phyloP scores from a whole-genome alignment of 2,888 invertebrate genomes.

The Seladonia tumulorum region DNA sequence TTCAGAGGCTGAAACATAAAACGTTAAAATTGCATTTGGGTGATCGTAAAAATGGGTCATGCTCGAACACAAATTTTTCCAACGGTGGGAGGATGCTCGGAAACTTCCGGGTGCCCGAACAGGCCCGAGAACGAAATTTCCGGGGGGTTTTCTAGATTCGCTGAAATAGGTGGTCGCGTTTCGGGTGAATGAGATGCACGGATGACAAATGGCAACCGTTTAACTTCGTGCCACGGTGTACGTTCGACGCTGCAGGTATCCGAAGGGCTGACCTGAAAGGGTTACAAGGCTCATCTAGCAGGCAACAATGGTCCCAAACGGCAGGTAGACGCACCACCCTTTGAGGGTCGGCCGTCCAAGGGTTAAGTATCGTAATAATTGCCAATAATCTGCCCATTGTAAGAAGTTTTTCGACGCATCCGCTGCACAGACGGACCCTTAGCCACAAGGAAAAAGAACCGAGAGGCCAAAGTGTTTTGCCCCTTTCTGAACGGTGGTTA shows the following conservation, averaged over 20 bases:
- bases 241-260: constrained; percentile 35
- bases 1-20: not conserved
- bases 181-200: not conserved
- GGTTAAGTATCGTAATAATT: constrained; percentile 77
- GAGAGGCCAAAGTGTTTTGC: not conserved
- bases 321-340: constrained; percentile 74
- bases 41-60: not conserved
- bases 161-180: not conserved
- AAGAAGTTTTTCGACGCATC: constrained; percentile 33
- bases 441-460: not conserved
- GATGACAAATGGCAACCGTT: constrained; percentile 31
- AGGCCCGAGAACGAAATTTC: not conserved
- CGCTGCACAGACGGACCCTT: not conserved
- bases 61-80: no score
- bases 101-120: no score
- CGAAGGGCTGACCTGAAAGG: constrained; percentile 64
- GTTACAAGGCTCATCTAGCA: constrained; percentile 66
- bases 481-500: not conserved
- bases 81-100: no score
- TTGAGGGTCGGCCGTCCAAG: constrained; percentile 67
- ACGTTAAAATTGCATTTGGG: not conserved
- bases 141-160: not conserved
- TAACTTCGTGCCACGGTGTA: constrained; percentile 1
- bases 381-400: constrained; percentile 76
- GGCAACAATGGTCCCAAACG: constrained; percentile 57